Percentiles rank a stretch among this genome's conserved stretches.
Conservation (phyloP, 2,797 vertebrate genomes). For the Semotilus atromaculatus region DNA sequence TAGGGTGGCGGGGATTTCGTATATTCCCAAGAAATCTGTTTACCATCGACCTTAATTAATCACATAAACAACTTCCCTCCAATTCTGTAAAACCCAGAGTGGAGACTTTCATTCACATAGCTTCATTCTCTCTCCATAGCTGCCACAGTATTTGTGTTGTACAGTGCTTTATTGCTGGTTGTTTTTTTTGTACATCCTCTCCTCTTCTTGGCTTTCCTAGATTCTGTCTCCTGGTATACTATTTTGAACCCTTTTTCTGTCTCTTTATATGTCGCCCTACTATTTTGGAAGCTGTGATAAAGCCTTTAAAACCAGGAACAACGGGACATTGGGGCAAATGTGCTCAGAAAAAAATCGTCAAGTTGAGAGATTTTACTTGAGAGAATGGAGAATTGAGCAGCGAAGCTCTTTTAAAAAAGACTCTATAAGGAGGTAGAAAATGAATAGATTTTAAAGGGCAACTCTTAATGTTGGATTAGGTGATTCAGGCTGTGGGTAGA, state of each 20-base stretch:
- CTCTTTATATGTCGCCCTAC: conserved; percentile 1
- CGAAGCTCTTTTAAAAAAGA: neutral
- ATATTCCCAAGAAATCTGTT: conserved; percentile 35
- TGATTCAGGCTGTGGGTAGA: conserved; percentile 47
- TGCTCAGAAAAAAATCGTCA: conserved; percentile 25
- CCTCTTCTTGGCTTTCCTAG: conserved; percentile 19
- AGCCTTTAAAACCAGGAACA: conserved; percentile 36
- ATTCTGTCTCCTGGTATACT: neutral
- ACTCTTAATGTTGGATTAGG: conserved; percentile 53
- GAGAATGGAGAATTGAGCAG: conserved; percentile 33
- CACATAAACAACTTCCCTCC: conserved; percentile 20
- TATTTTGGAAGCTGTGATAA: conserved; percentile 12
- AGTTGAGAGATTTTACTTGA: conserved; percentile 16
- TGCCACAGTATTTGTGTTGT: neutral
- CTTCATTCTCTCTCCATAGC: conserved; percentile 22
- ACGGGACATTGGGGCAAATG: conserved; percentile 19
- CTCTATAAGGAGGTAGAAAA: neutral
- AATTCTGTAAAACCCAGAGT: conserved; percentile 16
- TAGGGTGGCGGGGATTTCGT: neutral
- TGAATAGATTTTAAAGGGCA: conserved; percentile 51
- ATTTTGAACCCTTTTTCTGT: conserved; percentile 18
- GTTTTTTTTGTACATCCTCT: conserved; percentile 13
- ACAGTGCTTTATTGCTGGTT: neutral
- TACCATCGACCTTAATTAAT: conserved; percentile 16
- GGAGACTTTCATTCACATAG: conserved; percentile 7